These are phyloP conservation scores for Dufourea novaeangliae DNA, from an alignment of 1,140 invertebrate genomes.

Conservation along the genomic window DNA sequence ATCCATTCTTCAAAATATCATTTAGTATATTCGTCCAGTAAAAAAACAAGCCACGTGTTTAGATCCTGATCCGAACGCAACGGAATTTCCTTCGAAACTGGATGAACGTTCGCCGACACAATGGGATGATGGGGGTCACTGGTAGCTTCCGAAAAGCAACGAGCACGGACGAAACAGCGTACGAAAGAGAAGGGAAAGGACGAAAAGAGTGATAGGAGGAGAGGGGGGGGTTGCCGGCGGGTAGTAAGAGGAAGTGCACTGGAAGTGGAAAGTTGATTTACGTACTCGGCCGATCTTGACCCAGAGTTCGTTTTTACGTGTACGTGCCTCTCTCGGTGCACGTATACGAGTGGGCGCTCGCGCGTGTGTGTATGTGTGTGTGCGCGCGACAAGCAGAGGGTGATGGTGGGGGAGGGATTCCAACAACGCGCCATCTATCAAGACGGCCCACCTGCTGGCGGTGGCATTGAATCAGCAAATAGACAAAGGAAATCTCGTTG, in stretches of 20 bases:
- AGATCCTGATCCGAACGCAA: background rate
- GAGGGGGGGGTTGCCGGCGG: background rate
- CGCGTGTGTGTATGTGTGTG: background rate
- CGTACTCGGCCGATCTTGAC: slow-evolving; percentile 69
- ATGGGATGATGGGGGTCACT: too few relatives aligned
- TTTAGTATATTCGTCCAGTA: background rate
- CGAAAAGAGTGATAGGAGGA: background rate
- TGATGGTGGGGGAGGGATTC: too few relatives aligned
- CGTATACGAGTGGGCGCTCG: background rate
- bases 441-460: slow-evolving; percentile 61
- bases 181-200: slow-evolving; percentile 1
- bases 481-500: slow-evolving; percentile 49
- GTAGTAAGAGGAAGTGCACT: slow-evolving; percentile 41
- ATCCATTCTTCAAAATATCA: background rate
- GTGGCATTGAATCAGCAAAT: slow-evolving; percentile 59
- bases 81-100: background rate
- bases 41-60: background rate
- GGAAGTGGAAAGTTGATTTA: slow-evolving; percentile 63
- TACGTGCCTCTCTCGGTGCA: background rate
- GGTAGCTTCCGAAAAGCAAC: slow-evolving; percentile 25
- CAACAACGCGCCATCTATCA: slow-evolving; percentile 59
- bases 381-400: slow-evolving; percentile 12
- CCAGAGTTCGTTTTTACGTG: slow-evolving; percentile 53
- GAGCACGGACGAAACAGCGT: background rate
- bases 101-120: background rate